Base-by-base conservation (phyloP, 92 coral and sea anemone genomes). In the Palythoa grandiflora region DNA sequence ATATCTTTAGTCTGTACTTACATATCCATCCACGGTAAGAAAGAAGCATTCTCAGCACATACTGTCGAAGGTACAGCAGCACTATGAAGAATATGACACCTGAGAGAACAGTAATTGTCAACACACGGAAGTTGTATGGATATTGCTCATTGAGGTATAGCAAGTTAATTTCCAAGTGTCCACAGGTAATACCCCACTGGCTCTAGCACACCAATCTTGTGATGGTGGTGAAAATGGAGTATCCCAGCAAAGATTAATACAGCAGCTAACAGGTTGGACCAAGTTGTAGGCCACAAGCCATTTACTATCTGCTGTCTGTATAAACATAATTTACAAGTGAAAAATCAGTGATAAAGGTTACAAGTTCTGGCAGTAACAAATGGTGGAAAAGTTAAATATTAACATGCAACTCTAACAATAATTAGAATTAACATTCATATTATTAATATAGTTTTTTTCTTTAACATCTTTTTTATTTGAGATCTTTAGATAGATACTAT, bases 261-360 rank as follows among this genome's bases (percentile, higher is more conserved):
- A 1, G 90, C 87, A 15, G 91, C 97, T 71, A 94, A 87, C 47
- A 97, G 91, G 87, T 97, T 92, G 71, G 92, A 86, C 91, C 98
- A 96, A 2, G 98, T 95, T 59, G 99, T 97, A 13, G 99, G 99
- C 99, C 99, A 97, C 37, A 97, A 89, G 1, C 99, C 99, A 95
- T 97, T 97, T 52, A 90, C 92, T 73, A 97, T 97, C 89, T 97
- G 99, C 70, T 90, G 98, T 40, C 99, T 97, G 86, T 38, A 80
- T n/a, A n/a, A n/a, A n/a, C n/a, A n/a, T n/a, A n/a, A n/a, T 4
- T n/a, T n/a, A n/a, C n/a, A n/a, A n/a, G n/a, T n/a, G n/a, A n/a
- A n/a, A n/a, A n/a, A n/a, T n/a, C n/a, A n/a, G n/a, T n/a, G n/a
- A n/a, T n/a, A n/a, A n/a, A n/a, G n/a, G n/a, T n/a, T n/a, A n/a